Base-by-base conservation (phyloP, 1,140 invertebrate genomes). In the Caenorhabditis briggsae region DNA sequence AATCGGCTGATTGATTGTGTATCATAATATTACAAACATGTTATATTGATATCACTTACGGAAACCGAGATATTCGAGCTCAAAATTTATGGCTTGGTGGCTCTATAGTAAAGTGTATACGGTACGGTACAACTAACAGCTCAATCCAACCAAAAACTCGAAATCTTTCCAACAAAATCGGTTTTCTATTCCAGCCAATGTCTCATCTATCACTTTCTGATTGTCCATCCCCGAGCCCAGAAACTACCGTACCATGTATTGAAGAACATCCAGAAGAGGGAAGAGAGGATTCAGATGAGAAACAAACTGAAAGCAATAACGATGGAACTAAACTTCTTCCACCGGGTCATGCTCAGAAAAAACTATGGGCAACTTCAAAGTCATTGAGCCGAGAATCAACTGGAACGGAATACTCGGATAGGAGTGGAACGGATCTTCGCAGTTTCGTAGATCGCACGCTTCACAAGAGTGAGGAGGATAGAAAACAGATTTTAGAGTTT, bases 361-460 rank as follows among this genome's bases (percentile, higher is more conserved):
- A 78, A n/a, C n/a, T 53, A n/a, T 78, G 70, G 70, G 50, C 70
- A 11, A 50, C 70, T 18, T 50, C 70, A n/a, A 78, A 78, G 50
- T 78, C 84, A 56, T 90, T 86, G n/a, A 78, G 70, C n/a, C 82
- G 90, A 94, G 94, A 94, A 90, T 96, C 95, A 86, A 96, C 95
- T 92, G 95, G 95, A 43, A 96, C 97, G 88, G 95, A 95, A 85
- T 94, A 94, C 86, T 94, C 93, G 84, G 96, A 96, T 90, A 95
- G 95, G 83, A 95, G 95, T 84, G 95, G 96, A 23, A 95, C 95
- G 53, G 96, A 98, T 93, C 93, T 97, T 84, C 94, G 96, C 64
- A 94, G 95, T 82, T 98, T 98, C 92, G 96, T 98, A 83, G 95
- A 95, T 50, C 96, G 96, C 82, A 97, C 96, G 0, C 94, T 98